Evolutionary conservation across 2,113 vertebrate species (phyloP), one percentile per base, ranked within the genome.

Genomic region (Scortum barcoo): DNA sequence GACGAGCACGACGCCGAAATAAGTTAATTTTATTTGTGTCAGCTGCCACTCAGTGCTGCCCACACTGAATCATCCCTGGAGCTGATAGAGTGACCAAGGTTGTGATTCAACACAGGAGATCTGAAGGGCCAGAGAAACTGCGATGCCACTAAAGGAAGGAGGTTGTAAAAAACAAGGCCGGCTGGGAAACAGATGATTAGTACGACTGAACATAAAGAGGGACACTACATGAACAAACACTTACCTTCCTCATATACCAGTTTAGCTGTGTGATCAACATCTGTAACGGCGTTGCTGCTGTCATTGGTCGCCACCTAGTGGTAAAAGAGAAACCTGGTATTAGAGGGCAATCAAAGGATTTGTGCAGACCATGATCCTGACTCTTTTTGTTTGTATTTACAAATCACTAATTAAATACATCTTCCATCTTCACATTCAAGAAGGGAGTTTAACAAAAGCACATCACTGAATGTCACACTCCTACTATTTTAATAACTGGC

Each of bases 231-330:
- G 46, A 65, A 60, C 3, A 68, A 79, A 75, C 14, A 86, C 93
- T 97, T 89, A 99, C 98, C 98, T 88, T 99, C 98, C 86, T 99
- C 98, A 91, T 99, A 99, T 5, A 99, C 96, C 85, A 99, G 87
- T 69, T 98, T 98, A 46, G 98, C 98, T 68, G 96, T 96, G 91
- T 95, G 96, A 87, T 95, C 95, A 57, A 97, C 90, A 1, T 94
- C 95, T 0, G 86, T 60, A 28, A 88, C 87, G 22, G 86, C 88
- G 38, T 95, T 95, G 30, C 86, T 84, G 61, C 89, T 81, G 88
- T 95, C 94, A 1, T 88, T 93, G 46, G 96, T 95, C 77, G 96
- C 96, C 92, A 98, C 95, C 98, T 99, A 82, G 94, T 93, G 90
- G 85, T 58, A 4, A 81, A 73, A 67, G 60, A 5, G 13, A 28